Percentiles rank a stretch among this genome's conserved stretches.
Evolutionary conservation across 1,140 invertebrate species (phyloP).

Genomic region (Trichoplusia ni): DNA sequence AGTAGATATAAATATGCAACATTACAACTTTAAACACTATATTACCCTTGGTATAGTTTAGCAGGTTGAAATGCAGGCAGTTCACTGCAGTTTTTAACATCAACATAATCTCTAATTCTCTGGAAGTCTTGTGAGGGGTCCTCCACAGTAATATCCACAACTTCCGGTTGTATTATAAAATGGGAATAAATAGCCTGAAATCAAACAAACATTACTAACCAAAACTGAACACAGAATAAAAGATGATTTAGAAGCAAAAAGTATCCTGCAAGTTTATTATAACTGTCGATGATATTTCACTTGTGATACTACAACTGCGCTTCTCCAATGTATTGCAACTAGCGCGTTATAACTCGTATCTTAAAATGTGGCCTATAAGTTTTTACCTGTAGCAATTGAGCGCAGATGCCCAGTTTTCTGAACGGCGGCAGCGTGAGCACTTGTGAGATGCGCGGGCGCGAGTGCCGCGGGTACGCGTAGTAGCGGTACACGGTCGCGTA

Average conservation of each 20-base stretch:
- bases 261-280: too few species aligned
- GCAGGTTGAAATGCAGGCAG: constrained; percentile 86
- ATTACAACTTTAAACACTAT: too few species aligned
- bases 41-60: constrained; percentile 86
- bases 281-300: too few species aligned
- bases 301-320: too few species aligned
- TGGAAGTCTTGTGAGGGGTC: constrained; percentile 95
- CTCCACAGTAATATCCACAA: constrained; percentile 96
- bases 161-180: constrained; percentile 85
- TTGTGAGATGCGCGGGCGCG: constrained; percentile 94
- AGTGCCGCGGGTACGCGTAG: constrained; percentile 94
- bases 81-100: constrained; percentile 87
- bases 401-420: constrained; percentile 92
- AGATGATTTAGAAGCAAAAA: too few species aligned
- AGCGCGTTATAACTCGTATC: too few species aligned
- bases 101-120: constrained; percentile 93
- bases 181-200: constrained; percentile 90
- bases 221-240: too few species aligned
- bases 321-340: too few species aligned
- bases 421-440: constrained; percentile 95
- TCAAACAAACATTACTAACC: constrained; percentile 24
- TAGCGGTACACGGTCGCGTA: constrained; percentile 97
- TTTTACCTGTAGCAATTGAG: constrained; percentile 82
- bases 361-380: too few species aligned
- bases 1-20: too few species aligned